Percentiles rank a stretch among this genome's conserved stretches.
Conservation (phyloP, 2,888 invertebrate species). For the Agriopis marginaria region DNA sequence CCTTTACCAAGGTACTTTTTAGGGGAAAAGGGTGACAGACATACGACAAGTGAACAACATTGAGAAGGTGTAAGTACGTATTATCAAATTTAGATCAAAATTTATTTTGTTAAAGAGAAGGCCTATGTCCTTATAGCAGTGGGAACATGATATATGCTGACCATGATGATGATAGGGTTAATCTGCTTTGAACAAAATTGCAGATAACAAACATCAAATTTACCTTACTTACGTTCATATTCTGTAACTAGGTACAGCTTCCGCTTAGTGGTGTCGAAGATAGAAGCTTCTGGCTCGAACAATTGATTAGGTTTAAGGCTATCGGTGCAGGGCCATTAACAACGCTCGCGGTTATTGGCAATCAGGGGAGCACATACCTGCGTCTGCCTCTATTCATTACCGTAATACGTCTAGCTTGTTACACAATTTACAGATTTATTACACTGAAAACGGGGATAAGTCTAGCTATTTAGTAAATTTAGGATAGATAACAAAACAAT, state of each 20-base stretch:
- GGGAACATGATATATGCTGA: too few species aligned
- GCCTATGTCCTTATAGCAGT: too few species aligned
- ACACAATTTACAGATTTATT: conserved; percentile 21
- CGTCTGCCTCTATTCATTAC: conserved; percentile 27
- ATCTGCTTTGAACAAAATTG: too few species aligned
- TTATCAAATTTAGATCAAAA: too few species aligned
- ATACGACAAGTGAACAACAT: too few species aligned
- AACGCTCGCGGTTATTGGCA: conserved; percentile 46
- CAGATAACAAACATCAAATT: too few species aligned
- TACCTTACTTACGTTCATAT: background rate
- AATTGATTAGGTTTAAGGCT: conserved; percentile 64
- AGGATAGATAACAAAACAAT: too few species aligned
- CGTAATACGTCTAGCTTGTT: conserved; percentile 28
- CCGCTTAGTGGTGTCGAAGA: conserved; percentile 12
- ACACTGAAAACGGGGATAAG: background rate
- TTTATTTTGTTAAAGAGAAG: too few species aligned
- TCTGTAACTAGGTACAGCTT: background rate
- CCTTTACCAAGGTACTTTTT: too few species aligned
- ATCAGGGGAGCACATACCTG: conserved; percentile 34
- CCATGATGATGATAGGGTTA: too few species aligned
- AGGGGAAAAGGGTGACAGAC: too few species aligned
- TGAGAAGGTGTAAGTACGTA: too few species aligned
- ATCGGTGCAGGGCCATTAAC: conserved; percentile 61
- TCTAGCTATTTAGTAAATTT: background rate
- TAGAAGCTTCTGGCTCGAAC: conserved; percentile 31